These are phyloP conservation scores for Characodon lateralis DNA, from an alignment of 2,797 vertebrate species.

Conservation along the genomic window DNA sequence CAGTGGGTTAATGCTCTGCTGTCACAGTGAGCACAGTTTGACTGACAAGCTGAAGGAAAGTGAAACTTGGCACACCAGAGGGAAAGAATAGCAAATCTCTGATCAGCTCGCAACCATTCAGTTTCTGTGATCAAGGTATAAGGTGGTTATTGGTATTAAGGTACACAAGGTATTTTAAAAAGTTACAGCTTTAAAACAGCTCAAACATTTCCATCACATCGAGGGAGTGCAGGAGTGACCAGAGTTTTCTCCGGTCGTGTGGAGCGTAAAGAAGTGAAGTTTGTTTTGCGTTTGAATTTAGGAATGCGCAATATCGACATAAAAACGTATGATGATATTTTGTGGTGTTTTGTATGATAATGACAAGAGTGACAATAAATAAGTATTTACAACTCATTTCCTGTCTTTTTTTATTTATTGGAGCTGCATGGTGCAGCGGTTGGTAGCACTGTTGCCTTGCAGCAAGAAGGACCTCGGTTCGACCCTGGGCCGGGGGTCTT, in stretches of 20 bases:
- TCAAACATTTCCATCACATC: background rate
- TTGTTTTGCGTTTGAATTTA: too few species aligned
- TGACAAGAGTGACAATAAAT: too few species aligned
- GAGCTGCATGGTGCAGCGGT: too few species aligned
- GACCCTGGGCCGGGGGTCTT: too few species aligned
- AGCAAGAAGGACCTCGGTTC: too few species aligned
- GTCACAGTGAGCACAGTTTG: constrained; percentile 13
- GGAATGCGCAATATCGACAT: too few species aligned
- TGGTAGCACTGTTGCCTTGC: too few species aligned
- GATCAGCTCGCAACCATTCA: constrained; percentile 30
- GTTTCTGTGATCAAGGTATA: constrained; percentile 16
- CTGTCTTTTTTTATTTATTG: too few species aligned
- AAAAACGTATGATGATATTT: too few species aligned
- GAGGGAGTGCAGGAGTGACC: background rate
- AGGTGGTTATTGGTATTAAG: background rate
- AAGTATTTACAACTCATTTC: too few species aligned
- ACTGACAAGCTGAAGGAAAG: constrained; percentile 35
- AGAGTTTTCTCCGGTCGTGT: background rate
- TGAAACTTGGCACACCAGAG: constrained; percentile 15
- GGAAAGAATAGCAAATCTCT: constrained; percentile 32
- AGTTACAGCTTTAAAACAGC: background rate
- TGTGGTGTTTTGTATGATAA: too few species aligned
- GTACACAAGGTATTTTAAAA: background rate
- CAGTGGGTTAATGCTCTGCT: constrained; percentile 30
- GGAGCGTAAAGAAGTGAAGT: background rate